Evolutionary conservation across 2,888 invertebrate species (phyloP).

Genomic region (Nasonia oneida): DNA sequence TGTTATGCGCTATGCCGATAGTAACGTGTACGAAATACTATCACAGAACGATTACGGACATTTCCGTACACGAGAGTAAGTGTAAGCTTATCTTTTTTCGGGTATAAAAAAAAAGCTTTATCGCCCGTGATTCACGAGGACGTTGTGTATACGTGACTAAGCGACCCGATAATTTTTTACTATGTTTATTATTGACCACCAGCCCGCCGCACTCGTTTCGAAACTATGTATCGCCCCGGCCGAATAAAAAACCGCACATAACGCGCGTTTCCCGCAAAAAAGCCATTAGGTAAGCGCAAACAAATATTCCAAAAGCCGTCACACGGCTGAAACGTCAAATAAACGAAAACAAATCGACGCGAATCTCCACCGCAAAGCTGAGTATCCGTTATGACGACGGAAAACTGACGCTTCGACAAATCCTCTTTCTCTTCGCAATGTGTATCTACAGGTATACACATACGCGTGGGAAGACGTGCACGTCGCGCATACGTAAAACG

Average conservation of each 20-base stretch:
- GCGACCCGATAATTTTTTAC: background rate
- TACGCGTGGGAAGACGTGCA: background rate
- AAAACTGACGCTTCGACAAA: conserved; percentile 13
- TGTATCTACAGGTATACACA: background rate
- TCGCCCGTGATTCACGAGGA: conserved; percentile 30
- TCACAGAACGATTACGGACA: background rate
- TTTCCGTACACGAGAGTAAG: background rate
- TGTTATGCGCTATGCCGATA: background rate
- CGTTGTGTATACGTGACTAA: conserved; percentile 12
- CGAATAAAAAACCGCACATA: background rate
- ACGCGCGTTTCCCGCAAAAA: background rate
- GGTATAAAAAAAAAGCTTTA: background rate
- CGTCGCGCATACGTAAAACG: conserved; percentile 36
- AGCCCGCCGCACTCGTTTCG: background rate
- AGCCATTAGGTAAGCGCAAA: background rate
- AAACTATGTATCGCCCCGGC: background rate
- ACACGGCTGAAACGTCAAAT: background rate
- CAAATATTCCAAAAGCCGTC: background rate
- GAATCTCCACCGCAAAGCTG: background rate
- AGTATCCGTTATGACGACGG: background rate
- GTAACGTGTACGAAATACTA: background rate
- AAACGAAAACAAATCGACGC: background rate
- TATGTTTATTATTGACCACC: background rate
- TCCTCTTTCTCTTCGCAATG: background rate
- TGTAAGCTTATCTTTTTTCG: background rate